Percentiles rank a stretch among this genome's conserved stretches.
These are phyloP conservation scores for Actinostola sp. DNA, from an alignment of 92 coral and sea anemone genomes.

Conservation along the genomic window DNA sequence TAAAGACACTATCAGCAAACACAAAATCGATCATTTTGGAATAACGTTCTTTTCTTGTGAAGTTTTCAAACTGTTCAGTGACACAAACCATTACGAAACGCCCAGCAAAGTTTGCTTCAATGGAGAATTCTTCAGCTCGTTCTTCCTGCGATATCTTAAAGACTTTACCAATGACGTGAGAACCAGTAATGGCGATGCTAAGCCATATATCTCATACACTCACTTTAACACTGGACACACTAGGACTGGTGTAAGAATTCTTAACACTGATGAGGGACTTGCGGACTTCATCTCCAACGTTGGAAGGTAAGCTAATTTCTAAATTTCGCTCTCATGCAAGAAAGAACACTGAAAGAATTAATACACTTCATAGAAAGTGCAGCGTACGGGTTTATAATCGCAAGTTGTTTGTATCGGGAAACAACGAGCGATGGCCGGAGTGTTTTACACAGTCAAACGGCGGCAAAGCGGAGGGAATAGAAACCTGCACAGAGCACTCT, in stretches of 20 bases:
- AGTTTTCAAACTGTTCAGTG: conserved; percentile 46
- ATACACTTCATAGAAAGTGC: too few species aligned
- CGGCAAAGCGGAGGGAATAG: too few species aligned
- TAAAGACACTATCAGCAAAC: background rate
- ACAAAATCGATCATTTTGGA: conserved; percentile 50
- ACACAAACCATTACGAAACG: conserved; percentile 47
- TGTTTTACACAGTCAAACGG: too few species aligned
- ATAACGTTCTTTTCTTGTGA: conserved; percentile 62
- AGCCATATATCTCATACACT: conserved; percentile 44
- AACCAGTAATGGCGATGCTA: too few species aligned
- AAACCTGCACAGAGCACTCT: too few species aligned
- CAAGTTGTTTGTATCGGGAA: too few species aligned
- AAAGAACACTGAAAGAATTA: background rate
- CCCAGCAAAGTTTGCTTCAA: conserved; percentile 59
- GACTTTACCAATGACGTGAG: conserved; percentile 4
- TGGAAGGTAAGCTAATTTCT: conserved; percentile 12
- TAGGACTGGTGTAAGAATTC: conserved; percentile 49
- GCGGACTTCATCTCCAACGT: conserved; percentile 43
- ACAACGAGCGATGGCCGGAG: too few species aligned
- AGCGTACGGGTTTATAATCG: too few species aligned
- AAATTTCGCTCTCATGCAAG: too few species aligned
- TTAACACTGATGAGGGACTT: conserved; percentile 57
- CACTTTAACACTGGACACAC: conserved; percentile 78
- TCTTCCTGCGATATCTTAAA: conserved; percentile 46
- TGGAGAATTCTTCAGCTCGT: conserved; percentile 52